A percentile compares a stretch with the other conserved stretches of the same genome.
Evolutionary conservation across 1,140 invertebrate species (phyloP).

Genomic region (Drosophila kikkawai): DNA sequence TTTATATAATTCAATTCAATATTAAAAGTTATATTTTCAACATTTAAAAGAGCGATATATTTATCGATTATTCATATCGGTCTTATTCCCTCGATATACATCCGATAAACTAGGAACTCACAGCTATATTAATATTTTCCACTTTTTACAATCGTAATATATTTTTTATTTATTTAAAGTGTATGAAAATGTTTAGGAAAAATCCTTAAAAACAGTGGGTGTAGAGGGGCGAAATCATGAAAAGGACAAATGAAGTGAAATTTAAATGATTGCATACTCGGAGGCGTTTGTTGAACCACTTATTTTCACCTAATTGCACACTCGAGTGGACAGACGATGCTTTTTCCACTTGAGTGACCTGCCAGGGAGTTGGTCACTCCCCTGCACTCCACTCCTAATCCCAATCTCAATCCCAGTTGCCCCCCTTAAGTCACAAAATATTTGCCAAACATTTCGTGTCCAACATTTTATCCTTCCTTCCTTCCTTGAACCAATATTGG

Average conservation of each 20-base stretch:
- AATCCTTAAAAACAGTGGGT: neutral
- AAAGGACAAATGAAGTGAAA: slow-evolving; percentile 83
- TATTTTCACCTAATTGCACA: slow-evolving; percentile 83
- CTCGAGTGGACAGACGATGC: slow-evolving; percentile 72
- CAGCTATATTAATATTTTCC: neutral
- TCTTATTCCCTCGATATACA: too few relatives aligned
- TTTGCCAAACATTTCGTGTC: slow-evolving; percentile 62
- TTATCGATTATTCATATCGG: too few relatives aligned
- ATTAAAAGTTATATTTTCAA: too few relatives aligned
- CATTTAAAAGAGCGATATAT: too few relatives aligned
- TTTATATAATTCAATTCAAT: too few relatives aligned
- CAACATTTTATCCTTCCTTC: slow-evolving; percentile 38
- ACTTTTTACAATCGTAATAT: neutral
- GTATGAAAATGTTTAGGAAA: neutral
- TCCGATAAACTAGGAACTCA: too few relatives aligned
- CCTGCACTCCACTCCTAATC: neutral
- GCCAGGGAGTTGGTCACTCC: slow-evolving; percentile 11
- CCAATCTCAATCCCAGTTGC: neutral
- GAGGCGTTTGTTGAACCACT: slow-evolving; percentile 80
- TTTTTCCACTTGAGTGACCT: slow-evolving; percentile 56
- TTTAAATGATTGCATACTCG: slow-evolving; percentile 83
- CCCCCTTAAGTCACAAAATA: slow-evolving; percentile 41
- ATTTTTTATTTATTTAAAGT: neutral
- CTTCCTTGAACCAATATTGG: slow-evolving; percentile 39
- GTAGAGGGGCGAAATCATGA: slow-evolving; percentile 55